These are phyloP conservation scores for Pantherophis guttatus DNA, from an alignment of 2,113 vertebrate species.

Conservation along the genomic window DNA sequence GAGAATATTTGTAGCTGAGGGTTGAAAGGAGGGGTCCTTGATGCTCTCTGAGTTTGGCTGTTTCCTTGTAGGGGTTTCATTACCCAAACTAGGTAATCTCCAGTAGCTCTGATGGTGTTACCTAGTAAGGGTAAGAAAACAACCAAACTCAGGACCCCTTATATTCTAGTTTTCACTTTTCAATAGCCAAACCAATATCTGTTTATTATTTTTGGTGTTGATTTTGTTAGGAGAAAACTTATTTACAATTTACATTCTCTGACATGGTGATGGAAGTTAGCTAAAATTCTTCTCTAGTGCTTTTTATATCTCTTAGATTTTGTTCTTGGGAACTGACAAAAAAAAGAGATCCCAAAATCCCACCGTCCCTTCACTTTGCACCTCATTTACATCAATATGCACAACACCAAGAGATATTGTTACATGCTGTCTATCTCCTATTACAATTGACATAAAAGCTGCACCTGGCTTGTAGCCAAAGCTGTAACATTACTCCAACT, in stretches of 20 bases:
- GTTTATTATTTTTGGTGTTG: background rate
- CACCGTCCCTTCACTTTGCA: background rate
- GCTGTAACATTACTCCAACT: constrained; percentile 32
- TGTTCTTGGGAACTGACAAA: background rate
- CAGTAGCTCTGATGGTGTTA: background rate
- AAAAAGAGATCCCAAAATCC: background rate
- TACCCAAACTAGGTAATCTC: background rate
- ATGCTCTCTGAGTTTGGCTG: background rate
- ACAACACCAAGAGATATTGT: constrained; percentile 10
- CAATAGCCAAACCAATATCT: background rate
- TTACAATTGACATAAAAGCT: constrained; percentile 41
- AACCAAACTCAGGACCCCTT: background rate
- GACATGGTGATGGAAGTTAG: fast-evolving
- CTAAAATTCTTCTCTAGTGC: constrained; percentile 3
- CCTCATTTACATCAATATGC: background rate
- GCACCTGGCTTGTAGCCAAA: constrained; percentile 43
- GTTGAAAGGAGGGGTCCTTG: background rate
- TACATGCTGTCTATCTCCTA: constrained; percentile 12
- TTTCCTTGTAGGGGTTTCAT: background rate
- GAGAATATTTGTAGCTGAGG: background rate
- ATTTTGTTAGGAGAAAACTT: background rate
- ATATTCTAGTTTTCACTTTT: background rate
- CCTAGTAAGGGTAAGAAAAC: background rate
- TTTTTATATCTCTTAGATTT: constrained; percentile 4
- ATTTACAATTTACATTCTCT: background rate